Evolutionary conservation across 2,888 invertebrate genomes (phyloP).

Genomic region (Cheilosia scutellata): DNA sequence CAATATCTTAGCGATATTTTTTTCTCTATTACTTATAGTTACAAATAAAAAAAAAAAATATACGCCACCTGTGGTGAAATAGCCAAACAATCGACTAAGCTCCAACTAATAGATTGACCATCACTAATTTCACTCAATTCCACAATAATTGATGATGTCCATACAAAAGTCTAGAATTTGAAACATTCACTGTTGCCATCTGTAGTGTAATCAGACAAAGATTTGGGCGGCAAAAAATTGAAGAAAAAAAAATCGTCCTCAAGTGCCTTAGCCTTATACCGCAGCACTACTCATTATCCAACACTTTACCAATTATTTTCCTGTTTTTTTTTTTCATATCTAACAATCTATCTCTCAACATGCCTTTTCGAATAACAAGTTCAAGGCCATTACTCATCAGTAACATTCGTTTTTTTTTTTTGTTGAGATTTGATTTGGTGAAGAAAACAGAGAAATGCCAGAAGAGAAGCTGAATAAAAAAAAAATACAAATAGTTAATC

Average conservation of each 20-base stretch:
- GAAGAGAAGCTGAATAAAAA: slow-evolving; percentile 37
- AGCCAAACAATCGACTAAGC: slow-evolving; percentile 50
- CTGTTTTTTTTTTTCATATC: slow-evolving; percentile 7
- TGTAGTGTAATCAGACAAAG: slow-evolving; percentile 33
- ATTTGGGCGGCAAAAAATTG: slow-evolving; percentile 2
- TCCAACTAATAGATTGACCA: slow-evolving; percentile 62
- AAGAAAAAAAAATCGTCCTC: slow-evolving; percentile 37
- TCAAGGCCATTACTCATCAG: slow-evolving; percentile 73
- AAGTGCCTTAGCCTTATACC: slow-evolving; percentile 20
- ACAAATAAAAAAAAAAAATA: slow-evolving; percentile 7
- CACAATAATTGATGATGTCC: slow-evolving; percentile 66
- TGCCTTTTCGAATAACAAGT: slow-evolving; percentile 64
- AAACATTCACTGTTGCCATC: slow-evolving; percentile 19
- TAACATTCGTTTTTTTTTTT: neutral
- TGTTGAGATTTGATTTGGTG: slow-evolving; percentile 41
- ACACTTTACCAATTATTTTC: slow-evolving; percentile 51
- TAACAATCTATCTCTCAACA: slow-evolving; percentile 26
- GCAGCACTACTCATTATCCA: slow-evolving; percentile 48
- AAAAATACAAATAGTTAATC: slow-evolving; percentile 49
- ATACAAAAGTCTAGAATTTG: slow-evolving; percentile 2
- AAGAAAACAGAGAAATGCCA: slow-evolving; percentile 35
- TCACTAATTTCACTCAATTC: slow-evolving; percentile 68
- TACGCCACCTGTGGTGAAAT: slow-evolving; percentile 61
- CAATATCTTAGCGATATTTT: neutral
- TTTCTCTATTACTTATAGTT: slow-evolving; percentile 15